Conservation (phyloP, 2,888 invertebrate genomes). For the Eremobia ochroleuca region DNA sequence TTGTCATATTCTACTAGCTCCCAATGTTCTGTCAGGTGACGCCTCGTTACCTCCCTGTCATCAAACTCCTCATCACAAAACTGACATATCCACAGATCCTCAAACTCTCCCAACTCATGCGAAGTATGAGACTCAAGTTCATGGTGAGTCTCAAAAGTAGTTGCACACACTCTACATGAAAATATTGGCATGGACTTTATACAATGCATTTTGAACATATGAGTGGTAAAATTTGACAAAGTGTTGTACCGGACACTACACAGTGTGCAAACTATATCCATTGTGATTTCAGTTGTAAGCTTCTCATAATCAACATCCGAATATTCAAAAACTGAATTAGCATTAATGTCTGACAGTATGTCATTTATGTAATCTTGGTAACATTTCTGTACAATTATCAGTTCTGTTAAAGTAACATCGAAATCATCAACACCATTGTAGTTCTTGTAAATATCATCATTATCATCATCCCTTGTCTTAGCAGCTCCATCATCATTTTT, state of each 20-base stretch:
- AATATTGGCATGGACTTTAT: conserved; percentile 80
- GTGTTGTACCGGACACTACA: conserved; percentile 78
- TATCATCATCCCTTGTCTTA: conserved; percentile 59
- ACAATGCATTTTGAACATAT: conserved; percentile 84
- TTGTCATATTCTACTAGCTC: conserved; percentile 82
- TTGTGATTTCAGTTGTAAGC: conserved; percentile 69
- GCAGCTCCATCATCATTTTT: conserved; percentile 65
- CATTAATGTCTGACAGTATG: conserved; percentile 76
- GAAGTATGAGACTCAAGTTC: conserved; percentile 81
- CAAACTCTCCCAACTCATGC: conserved; percentile 84
- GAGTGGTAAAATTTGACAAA: conserved; percentile 73
- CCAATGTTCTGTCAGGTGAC: conserved; percentile 83
- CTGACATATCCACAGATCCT: conserved; percentile 88
- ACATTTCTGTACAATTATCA: conserved; percentile 84
- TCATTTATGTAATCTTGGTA: conserved; percentile 84
- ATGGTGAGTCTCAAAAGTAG: conserved; percentile 79
- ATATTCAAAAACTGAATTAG: conserved; percentile 76
- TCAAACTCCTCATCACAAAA: conserved; percentile 89
- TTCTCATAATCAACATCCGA: conserved; percentile 80
- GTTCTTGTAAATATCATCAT: conserved; percentile 67
- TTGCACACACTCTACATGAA: conserved; percentile 85
- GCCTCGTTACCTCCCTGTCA: conserved; percentile 79
- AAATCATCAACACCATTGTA: conserved; percentile 87
- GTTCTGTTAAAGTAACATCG: conserved; percentile 86
- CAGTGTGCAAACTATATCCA: conserved; percentile 78